These are phyloP conservation scores for Camarhynchus parvulus DNA, from an alignment of 2,113 vertebrate species.

Conservation along the genomic window DNA sequence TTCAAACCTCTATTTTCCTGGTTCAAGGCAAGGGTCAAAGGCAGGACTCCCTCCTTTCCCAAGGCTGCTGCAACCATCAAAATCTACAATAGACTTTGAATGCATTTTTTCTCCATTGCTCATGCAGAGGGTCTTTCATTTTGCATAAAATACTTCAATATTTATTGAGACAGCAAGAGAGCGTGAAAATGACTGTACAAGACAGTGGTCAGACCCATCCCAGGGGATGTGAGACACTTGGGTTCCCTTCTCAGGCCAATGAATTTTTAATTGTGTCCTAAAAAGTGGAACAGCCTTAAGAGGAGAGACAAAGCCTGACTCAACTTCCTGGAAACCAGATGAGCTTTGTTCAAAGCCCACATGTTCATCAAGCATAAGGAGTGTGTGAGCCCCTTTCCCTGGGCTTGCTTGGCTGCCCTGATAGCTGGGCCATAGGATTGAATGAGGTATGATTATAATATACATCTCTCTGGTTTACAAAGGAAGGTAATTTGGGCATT, in stretches of 20 bases:
- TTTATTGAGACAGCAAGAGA: conserved; percentile 7
- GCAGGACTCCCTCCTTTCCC: not conserved
- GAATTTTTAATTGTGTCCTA: conserved; percentile 59
- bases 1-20: not conserved
- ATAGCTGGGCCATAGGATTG: not conserved
- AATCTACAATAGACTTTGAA: not conserved
- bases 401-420: not conserved
- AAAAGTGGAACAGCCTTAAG: conserved; percentile 35
- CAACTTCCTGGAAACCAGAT: not conserved
- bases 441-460: not conserved
- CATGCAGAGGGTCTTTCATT: not conserved
- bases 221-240: conserved; percentile 30
- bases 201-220: not conserved
- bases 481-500: not conserved
- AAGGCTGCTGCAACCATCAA: not conserved
- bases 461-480: not conserved
- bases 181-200: not conserved
- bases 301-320: conserved; percentile 29
- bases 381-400: not conserved
- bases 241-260: conserved; percentile 5
- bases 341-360: not conserved
- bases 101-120: not conserved
- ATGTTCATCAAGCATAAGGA: not conserved
- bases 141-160: conserved; percentile 54
- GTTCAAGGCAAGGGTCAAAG: not conserved